Conservation (phyloP, 2,888 invertebrate species). For the Lypha dubia region DNA sequence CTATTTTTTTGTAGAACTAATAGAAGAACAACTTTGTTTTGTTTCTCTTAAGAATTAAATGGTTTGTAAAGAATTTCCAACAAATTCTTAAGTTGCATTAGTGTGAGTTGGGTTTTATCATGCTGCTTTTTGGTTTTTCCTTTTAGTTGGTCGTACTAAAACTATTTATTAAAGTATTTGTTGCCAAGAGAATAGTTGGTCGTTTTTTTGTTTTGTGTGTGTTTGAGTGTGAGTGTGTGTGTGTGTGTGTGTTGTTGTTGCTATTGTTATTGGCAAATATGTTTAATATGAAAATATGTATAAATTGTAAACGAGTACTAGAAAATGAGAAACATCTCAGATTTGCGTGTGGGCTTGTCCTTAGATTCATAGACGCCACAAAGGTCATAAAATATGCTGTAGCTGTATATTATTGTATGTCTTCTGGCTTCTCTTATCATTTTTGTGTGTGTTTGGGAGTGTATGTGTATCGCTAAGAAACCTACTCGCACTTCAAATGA, state of each 20-base stretch:
- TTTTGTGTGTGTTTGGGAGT: neutral
- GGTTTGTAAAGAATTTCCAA: slow-evolving; percentile 64
- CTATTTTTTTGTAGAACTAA: neutral
- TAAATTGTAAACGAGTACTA: slow-evolving; percentile 38
- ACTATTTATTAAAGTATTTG: slow-evolving; percentile 68
- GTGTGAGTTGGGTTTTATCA: slow-evolving; percentile 17
- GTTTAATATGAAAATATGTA: slow-evolving; percentile 54
- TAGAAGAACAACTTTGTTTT: slow-evolving; percentile 54
- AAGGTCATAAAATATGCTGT: slow-evolving; percentile 70
- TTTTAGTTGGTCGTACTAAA: slow-evolving; percentile 46
- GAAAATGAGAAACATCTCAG: slow-evolving; percentile 39
- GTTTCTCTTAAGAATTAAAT: slow-evolving; percentile 61
- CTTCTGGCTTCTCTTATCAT: neutral
- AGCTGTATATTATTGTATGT: slow-evolving; percentile 17
- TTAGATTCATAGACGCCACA: slow-evolving; percentile 71
- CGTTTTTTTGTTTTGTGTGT: slow-evolving; percentile 41
- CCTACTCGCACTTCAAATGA: slow-evolving; percentile 23
- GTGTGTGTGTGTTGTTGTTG: slow-evolving; percentile 11
- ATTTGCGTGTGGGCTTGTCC: slow-evolving; percentile 69
- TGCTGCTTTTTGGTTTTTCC: neutral
- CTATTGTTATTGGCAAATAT: slow-evolving; percentile 63
- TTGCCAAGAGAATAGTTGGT: slow-evolving; percentile 64
- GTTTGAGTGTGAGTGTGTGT: no score
- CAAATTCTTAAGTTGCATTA: slow-evolving; percentile 37
- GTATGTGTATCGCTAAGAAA: slow-evolving; percentile 16